Evolutionary conservation across 2,797 vertebrate genomes (phyloP).

Genomic region (Tenualosa ilisha): DNA sequence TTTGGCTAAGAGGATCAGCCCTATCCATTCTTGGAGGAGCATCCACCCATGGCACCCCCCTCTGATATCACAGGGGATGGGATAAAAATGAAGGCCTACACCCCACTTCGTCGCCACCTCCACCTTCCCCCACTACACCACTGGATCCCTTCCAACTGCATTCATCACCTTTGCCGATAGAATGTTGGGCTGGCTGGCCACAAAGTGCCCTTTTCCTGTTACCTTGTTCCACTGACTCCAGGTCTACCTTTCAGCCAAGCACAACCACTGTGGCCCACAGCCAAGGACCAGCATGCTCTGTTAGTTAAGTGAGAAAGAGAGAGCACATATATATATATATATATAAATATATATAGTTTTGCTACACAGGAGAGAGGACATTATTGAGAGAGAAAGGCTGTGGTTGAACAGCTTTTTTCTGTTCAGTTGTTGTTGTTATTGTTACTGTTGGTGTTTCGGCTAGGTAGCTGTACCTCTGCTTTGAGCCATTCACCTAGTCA

Average conservation of each 20-base stretch:
- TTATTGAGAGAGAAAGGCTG: background rate
- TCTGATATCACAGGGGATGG: constrained; percentile 41
- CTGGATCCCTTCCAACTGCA: constrained; percentile 45
- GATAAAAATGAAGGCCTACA: constrained; percentile 53
- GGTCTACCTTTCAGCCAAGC: constrained; percentile 36
- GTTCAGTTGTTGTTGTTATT: too few species aligned
- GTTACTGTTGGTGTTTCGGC: background rate
- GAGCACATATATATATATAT: background rate
- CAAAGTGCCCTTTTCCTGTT: constrained; percentile 49
- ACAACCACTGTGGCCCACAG: constrained; percentile 1
- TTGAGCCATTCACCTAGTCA: background rate
- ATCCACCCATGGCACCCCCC: constrained; percentile 38
- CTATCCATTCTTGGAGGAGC: constrained; percentile 19
- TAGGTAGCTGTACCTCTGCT: background rate
- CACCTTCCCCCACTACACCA: background rate
- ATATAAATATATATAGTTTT: background rate
- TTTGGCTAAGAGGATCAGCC: background rate
- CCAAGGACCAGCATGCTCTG: constrained; percentile 35
- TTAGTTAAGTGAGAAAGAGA: background rate
- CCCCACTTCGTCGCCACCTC: background rate
- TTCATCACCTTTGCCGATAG: constrained; percentile 44
- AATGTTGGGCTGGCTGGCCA: constrained; percentile 53
- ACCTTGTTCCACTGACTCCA: constrained; percentile 50
- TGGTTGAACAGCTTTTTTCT: background rate
- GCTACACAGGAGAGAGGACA: background rate